Conservation (phyloP, 2,797 vertebrate genomes). For the Tapirus indicus region DNA sequence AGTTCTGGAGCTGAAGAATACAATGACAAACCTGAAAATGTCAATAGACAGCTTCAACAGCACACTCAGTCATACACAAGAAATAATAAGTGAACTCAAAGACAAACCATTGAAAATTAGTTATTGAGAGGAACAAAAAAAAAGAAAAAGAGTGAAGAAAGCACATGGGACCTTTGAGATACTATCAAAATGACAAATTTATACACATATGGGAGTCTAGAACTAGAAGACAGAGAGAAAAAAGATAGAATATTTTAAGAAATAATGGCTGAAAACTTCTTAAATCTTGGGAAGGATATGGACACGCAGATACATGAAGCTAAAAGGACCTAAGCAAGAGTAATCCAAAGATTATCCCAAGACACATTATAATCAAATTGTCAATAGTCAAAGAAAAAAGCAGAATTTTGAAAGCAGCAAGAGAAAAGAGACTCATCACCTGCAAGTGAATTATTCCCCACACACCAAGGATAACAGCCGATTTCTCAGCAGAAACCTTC, state of each 20-base stretch:
- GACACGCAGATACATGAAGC: background rate
- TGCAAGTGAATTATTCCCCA: background rate
- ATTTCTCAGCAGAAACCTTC: background rate
- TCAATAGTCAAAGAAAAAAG: background rate
- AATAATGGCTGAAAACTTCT: background rate
- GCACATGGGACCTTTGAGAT: background rate
- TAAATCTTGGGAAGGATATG: background rate
- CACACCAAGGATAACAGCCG: background rate
- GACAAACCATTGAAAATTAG: background rate
- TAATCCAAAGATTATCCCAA: background rate
- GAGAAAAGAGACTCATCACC: background rate
- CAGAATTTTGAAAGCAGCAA: background rate
- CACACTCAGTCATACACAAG: background rate
- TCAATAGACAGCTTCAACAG: background rate
- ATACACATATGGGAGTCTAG: background rate
- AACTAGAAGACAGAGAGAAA: background rate
- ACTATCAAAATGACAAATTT: background rate
- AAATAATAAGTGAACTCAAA: background rate
- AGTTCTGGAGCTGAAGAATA: background rate
- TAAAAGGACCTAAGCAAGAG: background rate
- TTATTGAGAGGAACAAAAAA: background rate
- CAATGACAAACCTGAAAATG: background rate
- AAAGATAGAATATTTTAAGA: background rate
- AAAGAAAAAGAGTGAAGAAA: background rate
- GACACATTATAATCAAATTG: background rate